Percentiles rank a stretch among this genome's conserved stretches.
Conservation (phyloP, 2,888 invertebrate genomes). For the Phlogophora meticulosa region DNA sequence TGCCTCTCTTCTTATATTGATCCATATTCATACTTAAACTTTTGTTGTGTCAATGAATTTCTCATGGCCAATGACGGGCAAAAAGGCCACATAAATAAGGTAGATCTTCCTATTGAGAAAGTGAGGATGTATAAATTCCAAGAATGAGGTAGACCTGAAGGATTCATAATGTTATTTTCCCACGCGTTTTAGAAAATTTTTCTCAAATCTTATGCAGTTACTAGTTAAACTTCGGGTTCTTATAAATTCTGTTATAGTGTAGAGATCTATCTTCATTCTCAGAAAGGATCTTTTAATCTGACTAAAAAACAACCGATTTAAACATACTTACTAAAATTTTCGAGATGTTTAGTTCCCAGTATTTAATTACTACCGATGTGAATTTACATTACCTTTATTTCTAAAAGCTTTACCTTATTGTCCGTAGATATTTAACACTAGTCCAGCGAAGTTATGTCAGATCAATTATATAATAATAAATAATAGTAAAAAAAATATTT, state of each 20-base stretch:
- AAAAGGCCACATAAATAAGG: not conserved
- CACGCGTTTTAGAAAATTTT: slow-evolving; percentile 45
- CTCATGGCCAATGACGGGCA: not conserved
- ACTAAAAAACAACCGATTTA: not conserved
- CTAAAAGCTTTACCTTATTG: too few relatives aligned
- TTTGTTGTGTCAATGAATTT: not conserved
- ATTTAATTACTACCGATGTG: too few relatives aligned
- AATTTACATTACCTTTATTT: too few relatives aligned
- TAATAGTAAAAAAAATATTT: too few relatives aligned
- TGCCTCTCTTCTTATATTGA: not conserved
- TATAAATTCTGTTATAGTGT: not conserved
- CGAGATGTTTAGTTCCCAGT: too few relatives aligned
- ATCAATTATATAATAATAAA: too few relatives aligned
- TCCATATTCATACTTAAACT: not conserved
- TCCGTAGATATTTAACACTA: too few relatives aligned
- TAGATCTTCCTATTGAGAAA: not conserved
- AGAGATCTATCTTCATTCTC: too few relatives aligned
- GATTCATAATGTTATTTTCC: slow-evolving; percentile 31
- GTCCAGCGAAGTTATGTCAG: too few relatives aligned
- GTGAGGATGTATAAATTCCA: slow-evolving; percentile 14
- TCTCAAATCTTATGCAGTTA: slow-evolving; percentile 10
- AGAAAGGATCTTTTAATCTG: too few relatives aligned
- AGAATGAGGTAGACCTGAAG: slow-evolving; percentile 12
- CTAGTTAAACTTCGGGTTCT: slow-evolving; percentile 1
- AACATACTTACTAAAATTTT: too few relatives aligned